Percentiles rank a stretch among this genome's conserved stretches.
phyloP scores from a whole-genome alignment of 2,113 vertebrate species.

The Alethe diademata region DNA sequence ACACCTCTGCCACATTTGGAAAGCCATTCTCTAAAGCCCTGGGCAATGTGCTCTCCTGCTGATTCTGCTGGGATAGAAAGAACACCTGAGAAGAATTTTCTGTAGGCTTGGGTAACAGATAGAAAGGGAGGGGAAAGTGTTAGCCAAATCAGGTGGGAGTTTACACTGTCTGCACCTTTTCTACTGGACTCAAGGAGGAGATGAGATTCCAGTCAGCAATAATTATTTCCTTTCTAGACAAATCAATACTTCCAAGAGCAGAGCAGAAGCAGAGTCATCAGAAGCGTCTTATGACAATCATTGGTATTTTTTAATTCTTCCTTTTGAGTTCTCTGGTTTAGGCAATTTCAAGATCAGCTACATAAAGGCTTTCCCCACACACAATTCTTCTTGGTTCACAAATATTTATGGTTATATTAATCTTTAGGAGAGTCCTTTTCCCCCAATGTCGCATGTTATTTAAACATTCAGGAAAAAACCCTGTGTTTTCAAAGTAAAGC shows the following conservation, averaged over 20 bases:
- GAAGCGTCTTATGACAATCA: neutral
- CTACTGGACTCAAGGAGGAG: neutral
- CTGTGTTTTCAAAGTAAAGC: neutral
- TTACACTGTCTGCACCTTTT: neutral
- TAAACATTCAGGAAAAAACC: neutral
- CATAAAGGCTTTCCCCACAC: neutral
- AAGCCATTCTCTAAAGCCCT: neutral
- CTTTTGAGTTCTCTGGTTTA: neutral
- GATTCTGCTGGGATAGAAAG: neutral
- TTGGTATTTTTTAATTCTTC: neutral
- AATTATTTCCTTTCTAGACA: neutral
- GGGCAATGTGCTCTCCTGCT: neutral
- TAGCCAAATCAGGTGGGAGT: neutral
- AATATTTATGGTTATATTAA: neutral
- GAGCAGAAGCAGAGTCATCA: neutral
- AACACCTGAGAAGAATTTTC: neutral
- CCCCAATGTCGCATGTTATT: fast-evolving
- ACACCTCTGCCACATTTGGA: neutral
- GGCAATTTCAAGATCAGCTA: neutral
- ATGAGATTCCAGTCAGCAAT: neutral
- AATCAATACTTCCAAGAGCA: neutral
- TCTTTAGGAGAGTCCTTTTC: neutral
- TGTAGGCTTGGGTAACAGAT: neutral
- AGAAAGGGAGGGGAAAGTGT: neutral
- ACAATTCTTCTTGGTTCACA: neutral